Percentiles rank a stretch among this genome's conserved stretches.
Conservation (phyloP, 2,888 invertebrate genomes). For the Apeira syringaria region DNA sequence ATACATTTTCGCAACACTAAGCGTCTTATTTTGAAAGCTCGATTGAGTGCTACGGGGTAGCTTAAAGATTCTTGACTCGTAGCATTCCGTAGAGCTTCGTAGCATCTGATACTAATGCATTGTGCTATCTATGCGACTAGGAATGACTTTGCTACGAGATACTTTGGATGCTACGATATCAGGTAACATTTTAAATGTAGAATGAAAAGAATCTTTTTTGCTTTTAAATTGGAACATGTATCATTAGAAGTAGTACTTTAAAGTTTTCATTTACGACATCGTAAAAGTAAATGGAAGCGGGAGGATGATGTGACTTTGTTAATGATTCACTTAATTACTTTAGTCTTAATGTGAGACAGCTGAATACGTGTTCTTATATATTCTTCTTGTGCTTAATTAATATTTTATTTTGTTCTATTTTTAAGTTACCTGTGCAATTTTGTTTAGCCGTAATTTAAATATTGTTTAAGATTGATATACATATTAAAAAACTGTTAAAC, state of each 20-base stretch:
- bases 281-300: slow-evolving; percentile 9
- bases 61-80: slow-evolving; percentile 22
- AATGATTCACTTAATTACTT: too few species aligned
- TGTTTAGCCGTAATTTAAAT: too few species aligned
- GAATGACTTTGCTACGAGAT: slow-evolving; percentile 22
- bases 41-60: slow-evolving; percentile 19
- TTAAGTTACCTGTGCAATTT: too few species aligned
- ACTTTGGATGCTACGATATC: slow-evolving; percentile 9
- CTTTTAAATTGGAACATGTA: slow-evolving; percentile 23
- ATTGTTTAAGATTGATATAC: too few species aligned
- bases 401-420: too few species aligned
- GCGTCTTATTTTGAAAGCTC: slow-evolving; percentile 4
- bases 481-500: too few species aligned
- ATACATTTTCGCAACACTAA: too few species aligned
- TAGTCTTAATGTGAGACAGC: background rate
- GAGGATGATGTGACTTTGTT: slow-evolving; percentile 1
- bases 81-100: slow-evolving; percentile 26
- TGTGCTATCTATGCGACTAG: slow-evolving; percentile 26
- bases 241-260: too few species aligned
- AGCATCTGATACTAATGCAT: slow-evolving; percentile 32
- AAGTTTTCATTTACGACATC: slow-evolving; percentile 13
- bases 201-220: slow-evolving; percentile 2
- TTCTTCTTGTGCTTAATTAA: too few species aligned
- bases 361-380: too few species aligned
- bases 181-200: slow-evolving; percentile 23